A percentile compares a stretch with the other conserved stretches of the same genome.
Conservation (phyloP, 2,113 vertebrate species). For the Ameiurus melas region DNA sequence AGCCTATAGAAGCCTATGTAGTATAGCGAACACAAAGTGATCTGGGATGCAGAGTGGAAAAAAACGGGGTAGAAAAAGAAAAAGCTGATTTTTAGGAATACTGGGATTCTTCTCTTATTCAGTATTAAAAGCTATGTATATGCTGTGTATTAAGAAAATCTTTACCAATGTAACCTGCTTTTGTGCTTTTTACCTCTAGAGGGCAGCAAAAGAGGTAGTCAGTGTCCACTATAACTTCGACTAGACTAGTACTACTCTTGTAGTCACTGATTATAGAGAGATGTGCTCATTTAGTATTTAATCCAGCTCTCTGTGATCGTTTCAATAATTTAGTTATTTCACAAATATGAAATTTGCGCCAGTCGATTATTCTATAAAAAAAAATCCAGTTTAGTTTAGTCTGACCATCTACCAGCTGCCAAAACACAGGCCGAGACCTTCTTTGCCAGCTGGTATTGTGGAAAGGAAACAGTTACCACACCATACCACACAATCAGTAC, state of each 20-base stretch:
- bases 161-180: not conserved
- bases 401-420: not conserved
- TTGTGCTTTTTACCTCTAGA: slow-evolving; percentile 20
- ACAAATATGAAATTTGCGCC: not conserved
- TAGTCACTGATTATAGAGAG: not conserved
- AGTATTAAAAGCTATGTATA: not conserved
- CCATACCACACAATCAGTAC: not conserved
- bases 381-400: not conserved
- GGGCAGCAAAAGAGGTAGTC: slow-evolving; percentile 28
- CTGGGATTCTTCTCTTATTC: not conserved
- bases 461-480: not conserved
- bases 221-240: not conserved
- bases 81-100: not conserved
- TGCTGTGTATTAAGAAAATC: not conserved
- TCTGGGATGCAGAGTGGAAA: not conserved
- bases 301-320: not conserved
- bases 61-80: not conserved
- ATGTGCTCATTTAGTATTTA: not conserved
- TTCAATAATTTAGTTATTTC: not conserved
- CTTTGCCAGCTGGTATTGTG: not conserved
- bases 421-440: not conserved
- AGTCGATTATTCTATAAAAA: not conserved
- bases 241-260: not conserved
- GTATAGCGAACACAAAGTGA: not conserved
- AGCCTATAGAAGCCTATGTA: not conserved